Conservation (phyloP, 2,797 vertebrate genomes). For the Lepidocolaptes lacrymiger region DNA sequence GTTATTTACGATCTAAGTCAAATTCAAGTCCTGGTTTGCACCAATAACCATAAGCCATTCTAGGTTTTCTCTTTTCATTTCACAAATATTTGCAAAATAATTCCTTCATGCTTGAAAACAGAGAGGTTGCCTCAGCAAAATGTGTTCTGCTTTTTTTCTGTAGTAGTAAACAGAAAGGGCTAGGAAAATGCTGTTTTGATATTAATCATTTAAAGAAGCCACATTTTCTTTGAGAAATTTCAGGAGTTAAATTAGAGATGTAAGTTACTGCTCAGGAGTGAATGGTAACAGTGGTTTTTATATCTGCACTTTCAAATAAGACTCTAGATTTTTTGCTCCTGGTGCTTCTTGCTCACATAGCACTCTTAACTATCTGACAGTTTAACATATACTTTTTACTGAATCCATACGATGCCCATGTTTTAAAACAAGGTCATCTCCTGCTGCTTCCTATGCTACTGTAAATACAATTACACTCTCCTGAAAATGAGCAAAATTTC, state of each 20-base stretch:
- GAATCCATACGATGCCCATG: neutral
- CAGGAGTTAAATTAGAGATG: neutral
- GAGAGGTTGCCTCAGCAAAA: neutral
- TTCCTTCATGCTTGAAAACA: constrained; percentile 19
- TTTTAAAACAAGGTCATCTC: neutral
- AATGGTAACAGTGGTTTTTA: neutral
- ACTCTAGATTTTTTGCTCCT: neutral
- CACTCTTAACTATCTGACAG: neutral
- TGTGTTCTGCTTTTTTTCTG: neutral
- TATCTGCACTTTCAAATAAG: neutral
- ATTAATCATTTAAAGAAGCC: neutral
- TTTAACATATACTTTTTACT: neutral
- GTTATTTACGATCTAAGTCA: constrained; percentile 53
- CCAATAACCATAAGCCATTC: constrained; percentile 23
- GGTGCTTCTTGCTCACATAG: neutral
- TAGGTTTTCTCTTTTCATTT: constrained; percentile 3
- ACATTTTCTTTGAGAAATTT: constrained; percentile 2
- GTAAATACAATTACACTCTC: neutral
- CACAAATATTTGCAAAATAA: constrained; percentile 27
- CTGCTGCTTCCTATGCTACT: neutral
- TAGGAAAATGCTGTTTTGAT: neutral
- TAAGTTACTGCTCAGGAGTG: neutral
- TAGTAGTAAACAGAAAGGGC: neutral
- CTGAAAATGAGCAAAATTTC: neutral
- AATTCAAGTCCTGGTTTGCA: constrained; percentile 30